Evolutionary conservation across 2,888 invertebrate species (phyloP).

Genomic region (Xylota sylvarum): DNA sequence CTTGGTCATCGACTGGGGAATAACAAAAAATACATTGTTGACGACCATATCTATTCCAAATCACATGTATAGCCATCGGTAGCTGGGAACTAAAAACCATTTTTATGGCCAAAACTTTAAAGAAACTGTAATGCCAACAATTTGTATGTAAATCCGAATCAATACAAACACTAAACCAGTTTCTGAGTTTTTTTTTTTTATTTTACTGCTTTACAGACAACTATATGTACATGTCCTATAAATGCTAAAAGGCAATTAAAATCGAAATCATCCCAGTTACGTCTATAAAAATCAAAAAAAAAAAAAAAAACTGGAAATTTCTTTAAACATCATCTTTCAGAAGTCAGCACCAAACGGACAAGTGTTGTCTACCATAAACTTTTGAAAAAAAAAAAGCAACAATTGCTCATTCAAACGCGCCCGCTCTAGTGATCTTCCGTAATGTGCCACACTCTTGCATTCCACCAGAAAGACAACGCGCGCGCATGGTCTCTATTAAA

Average conservation of each 20-base stretch:
- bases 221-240: neutral
- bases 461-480: neutral
- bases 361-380: neutral
- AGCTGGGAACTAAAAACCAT: neutral
- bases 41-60: too few species aligned
- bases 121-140: conserved; percentile 36
- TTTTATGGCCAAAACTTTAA: conserved; percentile 27
- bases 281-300: neutral
- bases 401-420: conserved; percentile 32
- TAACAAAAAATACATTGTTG: neutral
- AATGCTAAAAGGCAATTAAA: conserved; percentile 21
- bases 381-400: conserved; percentile 17
- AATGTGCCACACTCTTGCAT: neutral
- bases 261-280: conserved; percentile 6
- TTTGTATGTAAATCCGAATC: conserved; percentile 32
- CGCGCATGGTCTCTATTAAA: conserved; percentile 15
- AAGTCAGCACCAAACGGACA: neutral
- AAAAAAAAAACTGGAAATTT: conserved; percentile 10
- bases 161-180: conserved; percentile 28
- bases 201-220: neutral
- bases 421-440: conserved; percentile 23
- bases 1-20: conserved; percentile 1
- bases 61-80: neutral
- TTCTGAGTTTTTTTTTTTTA: neutral
- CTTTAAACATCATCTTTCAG: neutral